phyloP scores from a whole-genome alignment of 2,797 vertebrate species.

The Xerus rutilus region DNA sequence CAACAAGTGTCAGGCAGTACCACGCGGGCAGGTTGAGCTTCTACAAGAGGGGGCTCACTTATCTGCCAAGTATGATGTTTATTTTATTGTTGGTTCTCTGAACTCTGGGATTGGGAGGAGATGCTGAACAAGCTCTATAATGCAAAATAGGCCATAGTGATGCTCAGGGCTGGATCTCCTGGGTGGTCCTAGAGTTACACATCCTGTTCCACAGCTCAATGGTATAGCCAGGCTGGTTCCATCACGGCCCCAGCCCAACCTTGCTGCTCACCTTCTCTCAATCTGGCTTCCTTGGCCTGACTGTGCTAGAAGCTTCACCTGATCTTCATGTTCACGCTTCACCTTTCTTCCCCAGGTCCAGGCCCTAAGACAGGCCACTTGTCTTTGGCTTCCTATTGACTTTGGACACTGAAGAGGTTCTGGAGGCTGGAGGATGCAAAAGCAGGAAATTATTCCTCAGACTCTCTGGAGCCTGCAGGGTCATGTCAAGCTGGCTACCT shows the following conservation, averaged over 20 bases:
- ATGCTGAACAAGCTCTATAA: not conserved
- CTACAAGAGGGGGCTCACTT: not conserved
- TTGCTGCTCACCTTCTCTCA: not conserved
- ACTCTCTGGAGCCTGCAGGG: not conserved
- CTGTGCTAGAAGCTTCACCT: not conserved
- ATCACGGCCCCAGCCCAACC: not conserved
- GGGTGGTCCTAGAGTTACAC: not conserved
- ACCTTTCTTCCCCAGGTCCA: not conserved
- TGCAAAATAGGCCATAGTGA: not conserved
- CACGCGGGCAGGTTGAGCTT: not conserved
- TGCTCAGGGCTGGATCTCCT: not conserved
- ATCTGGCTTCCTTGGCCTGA: not conserved
- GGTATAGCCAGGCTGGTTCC: accelerated
- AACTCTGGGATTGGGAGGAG: not conserved
- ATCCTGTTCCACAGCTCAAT: not conserved
- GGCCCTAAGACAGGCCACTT: not conserved
- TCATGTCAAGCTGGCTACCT: not conserved
- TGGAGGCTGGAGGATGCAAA: accelerated
- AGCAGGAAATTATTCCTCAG: not conserved
- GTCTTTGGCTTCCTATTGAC: not conserved
- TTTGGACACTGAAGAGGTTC: not conserved
- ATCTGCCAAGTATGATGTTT: not conserved
- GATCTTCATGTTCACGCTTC: not conserved
- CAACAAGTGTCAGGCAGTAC: not conserved
- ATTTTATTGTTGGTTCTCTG: not conserved